Percentiles rank a stretch among this genome's conserved stretches.
These are phyloP conservation scores for Glomeris maerens DNA, from an alignment of 1,140 invertebrate species.

Conservation along the genomic window DNA sequence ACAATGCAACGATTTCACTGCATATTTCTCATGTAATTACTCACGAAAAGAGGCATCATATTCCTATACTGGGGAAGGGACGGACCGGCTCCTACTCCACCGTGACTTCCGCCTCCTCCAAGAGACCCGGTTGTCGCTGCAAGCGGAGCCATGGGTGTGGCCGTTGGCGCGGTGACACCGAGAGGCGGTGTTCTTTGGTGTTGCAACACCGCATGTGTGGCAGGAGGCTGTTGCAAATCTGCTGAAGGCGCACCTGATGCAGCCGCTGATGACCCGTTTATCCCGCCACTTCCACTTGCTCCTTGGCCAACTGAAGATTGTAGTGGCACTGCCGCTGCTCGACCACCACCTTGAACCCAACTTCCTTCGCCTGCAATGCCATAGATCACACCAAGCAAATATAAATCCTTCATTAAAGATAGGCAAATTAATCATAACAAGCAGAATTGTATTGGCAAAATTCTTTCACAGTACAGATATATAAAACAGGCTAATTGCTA, in stretches of 20 bases:
- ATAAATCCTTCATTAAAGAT: not conserved
- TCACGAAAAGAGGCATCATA: conserved; percentile 58
- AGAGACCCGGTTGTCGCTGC: conserved; percentile 23
- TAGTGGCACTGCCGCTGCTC: not conserved
- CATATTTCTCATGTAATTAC: conserved; percentile 21
- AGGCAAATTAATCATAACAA: no score
- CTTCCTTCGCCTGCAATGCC: conserved; percentile 53
- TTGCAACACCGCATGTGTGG: no score
- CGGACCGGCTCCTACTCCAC: conserved; percentile 21
- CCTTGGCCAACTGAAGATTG: not conserved
- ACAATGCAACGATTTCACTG: not conserved
- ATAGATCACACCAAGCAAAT: not conserved
- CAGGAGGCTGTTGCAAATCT: conserved; percentile 3
- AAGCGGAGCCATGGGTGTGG: conserved; percentile 36
- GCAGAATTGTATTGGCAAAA: no score
- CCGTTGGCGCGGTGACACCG: conserved; percentile 43
- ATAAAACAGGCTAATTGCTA: no score
- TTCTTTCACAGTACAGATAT: no score
- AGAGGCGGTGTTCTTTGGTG: conserved; percentile 9
- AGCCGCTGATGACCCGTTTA: not conserved
- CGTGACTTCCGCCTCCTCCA: conserved; percentile 7
- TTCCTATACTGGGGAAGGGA: conserved; percentile 44
- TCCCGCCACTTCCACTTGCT: not conserved
- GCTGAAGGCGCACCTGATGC: not conserved
- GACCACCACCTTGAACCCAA: conserved; percentile 48